Conservation (phyloP, 2,888 invertebrate species). For the Hyposoter dolosus region DNA sequence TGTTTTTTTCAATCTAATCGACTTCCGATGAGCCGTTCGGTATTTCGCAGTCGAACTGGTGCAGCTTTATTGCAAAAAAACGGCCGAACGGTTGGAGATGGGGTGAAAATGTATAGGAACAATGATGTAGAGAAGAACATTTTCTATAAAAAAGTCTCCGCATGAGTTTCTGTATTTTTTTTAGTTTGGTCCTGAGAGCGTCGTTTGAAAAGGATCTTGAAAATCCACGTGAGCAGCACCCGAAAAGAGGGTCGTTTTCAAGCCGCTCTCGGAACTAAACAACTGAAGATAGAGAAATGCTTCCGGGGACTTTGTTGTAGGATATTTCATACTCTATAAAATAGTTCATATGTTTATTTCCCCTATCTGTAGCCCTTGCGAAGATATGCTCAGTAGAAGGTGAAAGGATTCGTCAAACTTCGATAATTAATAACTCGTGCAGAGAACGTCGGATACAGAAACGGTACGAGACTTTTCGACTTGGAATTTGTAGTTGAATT, state of each 20-base stretch:
- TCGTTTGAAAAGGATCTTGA: background rate
- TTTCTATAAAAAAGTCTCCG: background rate
- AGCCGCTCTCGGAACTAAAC: background rate
- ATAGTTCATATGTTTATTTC: background rate
- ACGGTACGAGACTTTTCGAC: background rate
- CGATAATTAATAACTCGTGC: background rate
- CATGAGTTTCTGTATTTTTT: background rate
- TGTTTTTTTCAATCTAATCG: background rate
- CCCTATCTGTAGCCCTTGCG: background rate
- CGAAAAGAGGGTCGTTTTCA: background rate
- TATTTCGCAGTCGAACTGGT: background rate
- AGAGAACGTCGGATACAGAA: background rate
- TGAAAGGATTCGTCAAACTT: background rate
- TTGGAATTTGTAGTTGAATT: background rate
- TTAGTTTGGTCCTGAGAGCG: background rate
- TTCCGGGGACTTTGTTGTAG: background rate
- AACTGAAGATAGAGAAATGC: background rate
- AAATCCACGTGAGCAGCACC: background rate
- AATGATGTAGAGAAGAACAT: background rate
- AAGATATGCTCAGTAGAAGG: background rate
- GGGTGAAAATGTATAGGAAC: background rate
- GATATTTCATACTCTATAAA: background rate
- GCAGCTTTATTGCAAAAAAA: background rate
- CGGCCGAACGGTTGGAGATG: background rate
- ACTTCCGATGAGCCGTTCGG: background rate